phyloP scores from a whole-genome alignment of 2,113 vertebrate genomes.

The Zapornia atra region DNA sequence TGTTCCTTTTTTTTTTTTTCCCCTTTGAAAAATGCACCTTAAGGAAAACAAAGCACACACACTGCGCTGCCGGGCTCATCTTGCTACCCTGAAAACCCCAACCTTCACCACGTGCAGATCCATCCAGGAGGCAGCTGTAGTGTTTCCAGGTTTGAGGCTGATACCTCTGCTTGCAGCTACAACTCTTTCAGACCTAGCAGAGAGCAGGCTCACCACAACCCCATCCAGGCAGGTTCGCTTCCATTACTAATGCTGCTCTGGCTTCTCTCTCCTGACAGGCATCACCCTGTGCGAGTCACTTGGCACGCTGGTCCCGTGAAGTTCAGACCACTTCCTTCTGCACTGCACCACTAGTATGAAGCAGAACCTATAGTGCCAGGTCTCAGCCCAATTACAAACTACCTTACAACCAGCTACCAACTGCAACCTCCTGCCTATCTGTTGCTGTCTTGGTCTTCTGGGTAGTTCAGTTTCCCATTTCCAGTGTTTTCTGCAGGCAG shows the following conservation, averaged over 20 bases:
- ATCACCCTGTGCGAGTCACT: neutral
- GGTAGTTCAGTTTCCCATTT: neutral
- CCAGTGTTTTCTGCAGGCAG: neutral
- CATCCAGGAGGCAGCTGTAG: neutral
- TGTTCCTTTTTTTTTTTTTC: neutral
- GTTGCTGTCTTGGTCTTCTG: neutral
- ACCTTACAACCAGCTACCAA: neutral
- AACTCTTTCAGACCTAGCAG: neutral
- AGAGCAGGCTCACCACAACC: neutral
- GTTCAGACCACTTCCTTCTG: neutral
- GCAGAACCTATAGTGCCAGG: neutral
- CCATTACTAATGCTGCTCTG: neutral
- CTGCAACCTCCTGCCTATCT: neutral
- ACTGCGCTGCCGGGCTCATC: neutral
- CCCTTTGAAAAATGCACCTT: neutral
- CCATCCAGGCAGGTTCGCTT: too few relatives aligned
- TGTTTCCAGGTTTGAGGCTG: neutral
- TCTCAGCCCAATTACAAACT: neutral
- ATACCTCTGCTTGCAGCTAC: neutral
- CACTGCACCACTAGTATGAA: neutral
- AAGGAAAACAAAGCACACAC: neutral
- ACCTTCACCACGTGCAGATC: neutral
- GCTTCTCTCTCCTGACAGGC: neutral
- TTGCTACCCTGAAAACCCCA: neutral
- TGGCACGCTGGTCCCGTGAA: neutral